A percentile compares a stretch with the other conserved stretches of the same genome.
Evolutionary conservation across 2,888 invertebrate species (phyloP).

Genomic region (Andrena haemorrhoa): DNA sequence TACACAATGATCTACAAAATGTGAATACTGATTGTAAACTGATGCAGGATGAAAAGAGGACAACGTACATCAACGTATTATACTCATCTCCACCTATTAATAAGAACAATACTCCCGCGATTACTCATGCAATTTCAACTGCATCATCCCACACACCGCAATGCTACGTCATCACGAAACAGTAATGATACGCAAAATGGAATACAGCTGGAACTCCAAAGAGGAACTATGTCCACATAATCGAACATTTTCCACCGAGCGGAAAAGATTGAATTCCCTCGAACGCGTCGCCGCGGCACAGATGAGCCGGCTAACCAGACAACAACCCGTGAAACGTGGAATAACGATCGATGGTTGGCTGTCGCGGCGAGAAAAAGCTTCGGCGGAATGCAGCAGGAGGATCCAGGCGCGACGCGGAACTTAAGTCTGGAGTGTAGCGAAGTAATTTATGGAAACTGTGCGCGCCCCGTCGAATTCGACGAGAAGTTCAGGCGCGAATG

Average conservation of each 20-base stretch:
- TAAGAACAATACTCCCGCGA: too few relatives aligned
- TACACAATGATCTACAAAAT: too few relatives aligned
- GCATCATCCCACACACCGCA: too few relatives aligned
- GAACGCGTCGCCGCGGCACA: background rate
- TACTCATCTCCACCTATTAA: too few relatives aligned
- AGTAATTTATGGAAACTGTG: constrained; percentile 67
- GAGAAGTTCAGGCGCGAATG: constrained; percentile 58
- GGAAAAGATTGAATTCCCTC: background rate
- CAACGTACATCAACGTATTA: too few relatives aligned
- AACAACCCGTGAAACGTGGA: constrained; percentile 17
- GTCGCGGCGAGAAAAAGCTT: constrained; percentile 11
- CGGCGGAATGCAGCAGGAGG: constrained; percentile 2
- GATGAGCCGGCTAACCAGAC: background rate
- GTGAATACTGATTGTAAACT: too few relatives aligned
- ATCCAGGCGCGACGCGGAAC: constrained; percentile 31
- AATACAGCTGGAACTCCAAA: background rate
- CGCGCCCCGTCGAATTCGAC: constrained; percentile 54
- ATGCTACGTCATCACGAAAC: background rate
- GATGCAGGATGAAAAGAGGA: too few relatives aligned
- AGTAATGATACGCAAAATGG: background rate
- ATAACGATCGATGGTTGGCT: constrained; percentile 12
- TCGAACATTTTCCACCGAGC: background rate
- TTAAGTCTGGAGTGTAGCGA: constrained; percentile 43
- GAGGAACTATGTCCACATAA: background rate
- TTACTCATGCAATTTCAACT: too few relatives aligned